phyloP scores from a whole-genome alignment of 2,888 invertebrate genomes.

The Synergus umbraculus region DNA sequence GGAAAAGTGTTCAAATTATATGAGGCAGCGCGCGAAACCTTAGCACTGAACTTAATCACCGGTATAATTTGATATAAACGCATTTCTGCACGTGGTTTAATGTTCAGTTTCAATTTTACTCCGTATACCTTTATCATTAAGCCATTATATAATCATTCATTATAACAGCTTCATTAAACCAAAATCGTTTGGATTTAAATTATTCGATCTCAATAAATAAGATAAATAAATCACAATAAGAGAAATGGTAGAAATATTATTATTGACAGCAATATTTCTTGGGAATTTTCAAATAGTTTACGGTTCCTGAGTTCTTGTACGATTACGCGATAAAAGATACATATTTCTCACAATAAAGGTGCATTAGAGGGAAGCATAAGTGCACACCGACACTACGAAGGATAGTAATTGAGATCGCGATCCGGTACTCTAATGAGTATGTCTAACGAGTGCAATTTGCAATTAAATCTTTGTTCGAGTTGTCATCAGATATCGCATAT shows the following conservation, averaged over 20 bases:
- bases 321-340: conserved; percentile 18
- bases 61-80: conserved; percentile 16
- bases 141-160: background rate
- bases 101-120: background rate
- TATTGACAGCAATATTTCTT: background rate
- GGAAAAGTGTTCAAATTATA: conserved; percentile 37
- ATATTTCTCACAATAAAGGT: conserved; percentile 34
- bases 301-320: background rate
- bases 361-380: conserved; percentile 10
- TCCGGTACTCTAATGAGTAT: conserved; percentile 49
- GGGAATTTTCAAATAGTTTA: background rate
- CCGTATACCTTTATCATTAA: background rate
- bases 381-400: conserved; percentile 8
- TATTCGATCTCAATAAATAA: no score
- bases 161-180: background rate
- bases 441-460: conserved; percentile 48
- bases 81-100: conserved; percentile 6
- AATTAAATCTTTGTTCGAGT: conserved; percentile 46
- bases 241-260: background rate
- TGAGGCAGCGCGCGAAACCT: conserved; percentile 22
- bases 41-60: conserved; percentile 29
- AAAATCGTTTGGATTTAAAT: background rate
- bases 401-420: conserved; percentile 58
- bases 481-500: conserved; percentile 23
- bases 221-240: no score